A percentile compares a stretch with the other conserved stretches of the same genome.
Conservation (phyloP, 2,113 vertebrate genomes). For the Chamaea fasciata region DNA sequence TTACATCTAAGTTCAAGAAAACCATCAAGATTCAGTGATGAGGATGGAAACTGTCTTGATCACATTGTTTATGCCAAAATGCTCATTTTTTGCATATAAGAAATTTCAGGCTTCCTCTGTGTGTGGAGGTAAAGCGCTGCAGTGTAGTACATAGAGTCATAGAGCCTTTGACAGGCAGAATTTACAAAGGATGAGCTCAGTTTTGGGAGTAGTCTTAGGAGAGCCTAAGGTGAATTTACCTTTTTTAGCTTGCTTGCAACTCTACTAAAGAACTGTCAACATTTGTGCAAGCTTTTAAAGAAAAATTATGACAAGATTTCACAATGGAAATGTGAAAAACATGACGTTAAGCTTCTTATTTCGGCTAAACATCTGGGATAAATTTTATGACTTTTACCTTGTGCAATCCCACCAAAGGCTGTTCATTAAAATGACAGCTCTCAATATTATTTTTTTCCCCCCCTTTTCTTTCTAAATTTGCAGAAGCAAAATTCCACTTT, state of each 20-base stretch:
- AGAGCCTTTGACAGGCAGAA: not conserved
- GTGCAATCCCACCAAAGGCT: not conserved
- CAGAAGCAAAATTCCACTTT: not conserved
- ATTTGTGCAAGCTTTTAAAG: not conserved
- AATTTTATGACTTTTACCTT: slow-evolving; percentile 11
- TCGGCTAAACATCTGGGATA: not conserved
- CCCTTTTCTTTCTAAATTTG: not conserved
- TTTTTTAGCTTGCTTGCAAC: not conserved
- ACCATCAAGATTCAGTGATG: slow-evolving; percentile 51
- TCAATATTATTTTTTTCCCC: not conserved
- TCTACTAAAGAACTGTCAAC: not conserved
- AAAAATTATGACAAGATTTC: not conserved
- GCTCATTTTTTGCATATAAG: slow-evolving; percentile 53
- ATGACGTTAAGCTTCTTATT: not conserved
- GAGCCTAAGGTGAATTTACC: not conserved
- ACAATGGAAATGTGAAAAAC: not conserved
- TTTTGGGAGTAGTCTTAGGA: not conserved
- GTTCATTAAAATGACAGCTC: not conserved
- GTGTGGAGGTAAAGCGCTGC: slow-evolving; percentile 16
- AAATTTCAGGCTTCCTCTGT: slow-evolving; percentile 9
- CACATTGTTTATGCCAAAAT: slow-evolving; percentile 61
- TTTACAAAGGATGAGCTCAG: not conserved
- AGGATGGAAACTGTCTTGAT: slow-evolving; percentile 63
- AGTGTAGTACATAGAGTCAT: not conserved
- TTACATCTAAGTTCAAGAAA: slow-evolving; percentile 61